Base-by-base conservation (phyloP, 2,113 vertebrate genomes). In the Ciconia stormi region DNA sequence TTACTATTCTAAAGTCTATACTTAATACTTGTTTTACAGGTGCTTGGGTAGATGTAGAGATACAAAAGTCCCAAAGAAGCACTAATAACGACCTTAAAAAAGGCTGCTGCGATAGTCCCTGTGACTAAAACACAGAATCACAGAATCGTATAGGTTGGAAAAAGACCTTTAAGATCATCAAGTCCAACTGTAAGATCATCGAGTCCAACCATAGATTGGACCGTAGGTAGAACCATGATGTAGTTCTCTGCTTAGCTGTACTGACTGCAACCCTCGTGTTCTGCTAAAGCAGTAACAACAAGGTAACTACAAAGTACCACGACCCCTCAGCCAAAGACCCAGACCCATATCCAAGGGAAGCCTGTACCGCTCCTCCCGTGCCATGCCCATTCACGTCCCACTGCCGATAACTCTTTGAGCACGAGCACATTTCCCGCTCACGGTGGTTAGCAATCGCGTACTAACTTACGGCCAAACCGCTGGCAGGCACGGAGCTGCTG, bases 401-500 rank as follows among this genome's bases (percentile, higher is more conserved):
- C 23, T 17, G 47, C 52, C 4, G 0, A 21, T 5, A 17, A 18
- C 44, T 7, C 79, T 46, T 9, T 7, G 10, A 27, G 49, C 70
- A 18, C 19, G 3, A 16, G 19, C 9, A 1, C 1, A 0, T 13
- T 21, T 13, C 52, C 73, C 6, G 0, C 4, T 17, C 40, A 1
- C 13, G 3, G 40, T 0, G 32, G 14, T 16, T 12, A 44, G 49
- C 59, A 44, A 22, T 15, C 8, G 0, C 2, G 0, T 7, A 25
- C 0, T 2, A 17, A 63, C 66, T 66, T 25, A 84, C 19, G 0
- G 63, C 65, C n/a, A 8, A 78, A 18, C 21, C 0, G 2, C 20
- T 10, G 56, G 34, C 16, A 29, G 71, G 26, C 1, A 0, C 1
- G 2, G 56, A 44, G 86, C 73, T 30, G 50, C 36, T 30, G 61